Conservation (phyloP, 2,113 vertebrate species). For the Perccottus glenii region DNA sequence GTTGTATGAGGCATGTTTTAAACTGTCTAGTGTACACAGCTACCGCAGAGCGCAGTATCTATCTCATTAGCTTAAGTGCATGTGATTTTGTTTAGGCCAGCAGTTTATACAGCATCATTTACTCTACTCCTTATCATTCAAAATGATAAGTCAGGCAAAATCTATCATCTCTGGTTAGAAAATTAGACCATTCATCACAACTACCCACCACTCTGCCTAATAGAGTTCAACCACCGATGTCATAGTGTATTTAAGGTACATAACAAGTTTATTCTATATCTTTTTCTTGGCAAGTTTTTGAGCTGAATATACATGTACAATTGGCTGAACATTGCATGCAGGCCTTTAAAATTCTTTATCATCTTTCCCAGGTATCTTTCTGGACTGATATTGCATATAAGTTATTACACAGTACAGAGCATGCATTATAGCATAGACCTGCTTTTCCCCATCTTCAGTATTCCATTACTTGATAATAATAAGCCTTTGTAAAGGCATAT, state of each 20-base stretch:
- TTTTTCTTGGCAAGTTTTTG: no score
- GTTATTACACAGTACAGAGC: neutral
- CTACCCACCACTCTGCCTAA: conserved; percentile 11
- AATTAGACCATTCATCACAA: conserved; percentile 45
- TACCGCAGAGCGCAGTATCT: conserved; percentile 33
- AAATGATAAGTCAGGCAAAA: conserved; percentile 20
- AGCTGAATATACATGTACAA: no score
- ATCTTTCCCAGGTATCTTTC: conserved; percentile 7
- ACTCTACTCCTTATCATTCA: conserved; percentile 10
- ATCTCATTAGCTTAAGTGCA: conserved; percentile 62
- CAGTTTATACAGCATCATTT: conserved; percentile 24
- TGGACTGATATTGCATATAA: neutral
- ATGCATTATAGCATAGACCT: conserved; percentile 20
- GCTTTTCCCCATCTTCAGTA: conserved; percentile 16
- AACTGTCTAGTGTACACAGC: conserved; percentile 35
- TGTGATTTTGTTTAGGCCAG: conserved; percentile 52
- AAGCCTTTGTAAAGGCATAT: conserved; percentile 20
- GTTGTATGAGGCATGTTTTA: conserved; percentile 38
- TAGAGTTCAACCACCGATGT: conserved; percentile 5
- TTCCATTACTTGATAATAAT: conserved; percentile 46
- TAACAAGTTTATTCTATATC: no score
- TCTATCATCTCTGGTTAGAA: conserved; percentile 23
- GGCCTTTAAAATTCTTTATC: neutral
- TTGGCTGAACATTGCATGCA: no score
- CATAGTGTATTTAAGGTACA: neutral